A percentile compares a stretch with the other conserved stretches of the same genome.
These are phyloP conservation scores for Scaptomyza flava DNA, from an alignment of 2,888 invertebrate genomes.

Conservation along the genomic window DNA sequence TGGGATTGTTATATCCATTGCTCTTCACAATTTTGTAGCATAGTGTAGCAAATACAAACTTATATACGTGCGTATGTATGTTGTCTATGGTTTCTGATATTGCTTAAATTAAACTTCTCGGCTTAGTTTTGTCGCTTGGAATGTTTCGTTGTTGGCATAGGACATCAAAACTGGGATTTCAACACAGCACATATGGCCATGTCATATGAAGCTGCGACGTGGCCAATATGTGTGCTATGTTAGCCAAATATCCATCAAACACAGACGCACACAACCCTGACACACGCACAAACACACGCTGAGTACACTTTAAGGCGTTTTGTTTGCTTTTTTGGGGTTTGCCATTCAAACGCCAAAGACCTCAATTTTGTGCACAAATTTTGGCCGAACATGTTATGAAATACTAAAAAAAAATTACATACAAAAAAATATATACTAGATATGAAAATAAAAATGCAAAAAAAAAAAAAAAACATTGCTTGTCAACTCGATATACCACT, in stretches of 20 bases:
- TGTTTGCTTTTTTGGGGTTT: slow-evolving; percentile 32
- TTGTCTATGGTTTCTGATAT: slow-evolving; percentile 11
- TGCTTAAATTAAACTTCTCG: slow-evolving; percentile 40
- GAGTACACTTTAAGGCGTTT: slow-evolving; percentile 34
- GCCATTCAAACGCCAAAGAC: slow-evolving; percentile 42
- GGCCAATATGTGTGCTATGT: slow-evolving; percentile 38
- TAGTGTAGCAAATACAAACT: slow-evolving; percentile 3
- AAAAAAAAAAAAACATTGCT: slow-evolving; percentile 5
- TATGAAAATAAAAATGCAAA: background rate
- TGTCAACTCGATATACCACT: slow-evolving; percentile 67
- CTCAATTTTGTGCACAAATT: slow-evolving; percentile 26
- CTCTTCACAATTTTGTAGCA: background rate
- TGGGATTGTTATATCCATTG: background rate
- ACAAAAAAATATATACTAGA: slow-evolving; percentile 1
- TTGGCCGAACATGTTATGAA: slow-evolving; percentile 57
- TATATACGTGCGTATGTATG: background rate
- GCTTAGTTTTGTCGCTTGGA: slow-evolving; percentile 22
- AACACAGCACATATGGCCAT: slow-evolving; percentile 23
- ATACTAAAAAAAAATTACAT: slow-evolving; percentile 26
- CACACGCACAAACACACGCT: background rate
- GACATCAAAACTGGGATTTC: slow-evolving; percentile 10
- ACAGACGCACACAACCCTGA: background rate
- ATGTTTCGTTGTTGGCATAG: slow-evolving; percentile 5
- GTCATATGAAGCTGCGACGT: slow-evolving; percentile 35
- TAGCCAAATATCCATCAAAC: slow-evolving; percentile 4